Evolutionary conservation across 1,140 invertebrate species (phyloP).

Genomic region (Geopemphigus sp.): DNA sequence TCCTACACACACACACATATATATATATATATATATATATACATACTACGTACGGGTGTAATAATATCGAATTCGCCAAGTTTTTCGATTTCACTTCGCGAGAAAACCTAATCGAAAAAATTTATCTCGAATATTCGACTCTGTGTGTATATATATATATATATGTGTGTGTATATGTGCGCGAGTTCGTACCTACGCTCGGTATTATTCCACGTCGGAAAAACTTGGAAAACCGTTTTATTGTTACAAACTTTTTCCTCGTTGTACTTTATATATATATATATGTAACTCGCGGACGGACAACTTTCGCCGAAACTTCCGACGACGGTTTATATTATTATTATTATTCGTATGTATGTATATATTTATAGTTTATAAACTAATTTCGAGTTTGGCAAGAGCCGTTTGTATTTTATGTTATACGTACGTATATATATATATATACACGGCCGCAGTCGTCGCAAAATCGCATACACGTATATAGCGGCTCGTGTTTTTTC

Average conservation of each 20-base stretch:
- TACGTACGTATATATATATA: neutral
- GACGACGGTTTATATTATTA: no score
- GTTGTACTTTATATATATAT: neutral
- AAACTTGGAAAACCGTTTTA: conserved; percentile 9
- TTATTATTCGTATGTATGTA: no score
- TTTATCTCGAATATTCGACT: no score
- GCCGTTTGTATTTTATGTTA: neutral
- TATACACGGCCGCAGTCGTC: neutral
- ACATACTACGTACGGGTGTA: no score
- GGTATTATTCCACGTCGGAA: neutral
- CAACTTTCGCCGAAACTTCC: neutral
- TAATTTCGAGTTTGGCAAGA: conserved; percentile 11
- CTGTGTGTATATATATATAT: no score
- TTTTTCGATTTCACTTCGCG: no score
- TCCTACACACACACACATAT: no score
- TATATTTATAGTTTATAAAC: neutral
- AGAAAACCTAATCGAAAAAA: no score
- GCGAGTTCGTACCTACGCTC: no score
- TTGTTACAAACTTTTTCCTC: neutral
- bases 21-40: neutral
- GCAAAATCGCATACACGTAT: no score
- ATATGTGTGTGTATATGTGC: no score
- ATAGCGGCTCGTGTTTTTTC: neutral
- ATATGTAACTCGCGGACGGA: neutral
- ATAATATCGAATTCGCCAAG: no score